Evolutionary conservation across 2,888 invertebrate species (phyloP), one percentile per base, ranked within the genome.

Genomic region (Oeneis ivallda): DNA sequence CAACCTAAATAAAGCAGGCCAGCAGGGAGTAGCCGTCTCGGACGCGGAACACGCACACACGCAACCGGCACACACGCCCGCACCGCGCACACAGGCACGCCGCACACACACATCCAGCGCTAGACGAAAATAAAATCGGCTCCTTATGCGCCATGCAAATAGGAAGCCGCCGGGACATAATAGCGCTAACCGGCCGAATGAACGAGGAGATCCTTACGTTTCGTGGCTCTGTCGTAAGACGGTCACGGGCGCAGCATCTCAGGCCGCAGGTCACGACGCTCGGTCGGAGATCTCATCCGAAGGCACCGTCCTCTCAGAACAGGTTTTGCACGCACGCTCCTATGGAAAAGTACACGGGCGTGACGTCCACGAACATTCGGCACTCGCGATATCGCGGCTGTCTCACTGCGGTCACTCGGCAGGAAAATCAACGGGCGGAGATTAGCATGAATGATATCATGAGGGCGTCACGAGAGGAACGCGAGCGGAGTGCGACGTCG

Each of bases 61-160:
- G 65, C 69, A 59, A 64, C 67, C 56, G 43, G 19, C 68, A 81
- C 85, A 78, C 76, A 74, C 77, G 72, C 76, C 69, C 80, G 67
- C 73, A 68, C 71, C 47, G 72, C 76, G 77, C 73, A 69, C 72
- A 71, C 75, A 56, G 54, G 57, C 67, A 49, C 70, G 70, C 68
- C 67, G 71, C 81, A 85, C 89, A 79, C 89, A 88, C 89, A 89
- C 87, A 83, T 72, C 76, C 77, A 74, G 78, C 76, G 76, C 86
- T 87, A 90, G 90, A 91, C 91, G 86, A 91, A 92, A 92, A 92
- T 92, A 92, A 91, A 89, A 90, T 89, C 83, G 87, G 88, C 88
- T 89, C 86, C 88, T 87, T 70, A 89, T 90, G 87, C 86, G 89
- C 89, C 88, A 89, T 90, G 91, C 91, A 88, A 91, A 90, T 90